Conservation (phyloP, 2,888 invertebrate species). For the Neoascia interrupta region DNA sequence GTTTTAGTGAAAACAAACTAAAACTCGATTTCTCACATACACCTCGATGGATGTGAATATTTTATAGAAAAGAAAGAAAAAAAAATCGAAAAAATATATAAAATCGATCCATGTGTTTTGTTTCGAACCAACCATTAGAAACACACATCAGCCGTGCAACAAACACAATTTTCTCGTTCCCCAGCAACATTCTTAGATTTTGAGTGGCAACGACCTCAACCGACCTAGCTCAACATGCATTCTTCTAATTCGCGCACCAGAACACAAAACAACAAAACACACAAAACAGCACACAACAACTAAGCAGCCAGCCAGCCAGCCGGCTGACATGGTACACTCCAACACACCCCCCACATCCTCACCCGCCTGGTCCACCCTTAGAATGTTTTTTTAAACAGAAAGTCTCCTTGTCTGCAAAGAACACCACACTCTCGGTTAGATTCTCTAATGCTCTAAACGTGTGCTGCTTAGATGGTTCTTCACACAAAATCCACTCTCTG, state of each 20-base stretch:
- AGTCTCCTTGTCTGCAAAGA: constrained; percentile 45
- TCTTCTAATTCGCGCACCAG: constrained; percentile 66
- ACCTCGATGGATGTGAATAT: not conserved
- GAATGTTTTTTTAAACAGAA: constrained; percentile 45
- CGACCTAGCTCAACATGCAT: constrained; percentile 70
- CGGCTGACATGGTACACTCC: constrained; percentile 22
- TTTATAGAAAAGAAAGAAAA: constrained; percentile 5
- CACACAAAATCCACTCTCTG: constrained; percentile 1
- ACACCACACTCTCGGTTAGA: constrained; percentile 43
- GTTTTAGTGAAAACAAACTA: constrained; percentile 28
- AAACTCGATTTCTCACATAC: constrained; percentile 30
- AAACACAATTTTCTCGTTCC: constrained; percentile 27
- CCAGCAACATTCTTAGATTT: constrained; percentile 69
- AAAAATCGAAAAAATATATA: constrained; percentile 1
- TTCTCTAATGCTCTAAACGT: constrained; percentile 39
- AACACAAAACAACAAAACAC: constrained; percentile 4
- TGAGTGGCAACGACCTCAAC: constrained; percentile 69
- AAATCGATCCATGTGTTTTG: constrained; percentile 1
- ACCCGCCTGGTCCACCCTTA: constrained; percentile 21
- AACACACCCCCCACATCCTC: constrained; percentile 20
- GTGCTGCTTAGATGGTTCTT: not conserved
- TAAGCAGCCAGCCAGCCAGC: constrained; percentile 10
- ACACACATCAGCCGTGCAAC: constrained; percentile 25
- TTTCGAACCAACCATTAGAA: constrained; percentile 2
- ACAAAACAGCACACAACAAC: constrained; percentile 3